A percentile compares a stretch with the other conserved stretches of the same genome.
Evolutionary conservation across 2,888 invertebrate genomes (phyloP).

Genomic region (Lasioglossum marginatum): DNA sequence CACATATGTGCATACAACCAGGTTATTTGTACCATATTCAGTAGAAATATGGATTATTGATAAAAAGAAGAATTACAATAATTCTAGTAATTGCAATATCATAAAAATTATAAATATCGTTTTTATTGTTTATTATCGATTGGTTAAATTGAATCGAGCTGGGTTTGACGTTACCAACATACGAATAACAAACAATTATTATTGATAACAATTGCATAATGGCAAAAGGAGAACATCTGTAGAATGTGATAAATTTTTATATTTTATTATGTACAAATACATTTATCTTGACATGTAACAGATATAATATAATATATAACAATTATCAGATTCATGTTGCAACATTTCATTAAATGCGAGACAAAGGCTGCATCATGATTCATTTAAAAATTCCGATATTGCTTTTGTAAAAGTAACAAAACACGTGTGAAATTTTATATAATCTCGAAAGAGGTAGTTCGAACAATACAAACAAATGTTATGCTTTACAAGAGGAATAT

Average conservation of each 20-base stretch:
- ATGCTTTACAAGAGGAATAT: background rate
- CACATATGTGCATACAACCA: background rate
- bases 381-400: background rate
- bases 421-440: slow-evolving; percentile 8
- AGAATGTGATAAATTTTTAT: slow-evolving; percentile 6
- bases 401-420: slow-evolving; percentile 22
- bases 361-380: slow-evolving; percentile 16
- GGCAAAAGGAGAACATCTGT: background rate
- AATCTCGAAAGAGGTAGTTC: background rate
- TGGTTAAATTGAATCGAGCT: background rate
- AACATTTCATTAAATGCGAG: background rate
- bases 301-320: slow-evolving; percentile 25
- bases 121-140: background rate
- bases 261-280: slow-evolving; percentile 55
- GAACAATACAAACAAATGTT: too few relatives aligned
- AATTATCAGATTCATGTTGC: slow-evolving; percentile 17
- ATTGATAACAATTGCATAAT: background rate
- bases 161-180: slow-evolving; percentile 18
- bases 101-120: background rate
- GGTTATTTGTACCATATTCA: background rate
- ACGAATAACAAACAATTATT: background rate
- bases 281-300: slow-evolving; percentile 18
- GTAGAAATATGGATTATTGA: background rate
- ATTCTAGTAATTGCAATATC: background rate
- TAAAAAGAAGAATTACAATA: background rate